Conservation (phyloP, 2,888 invertebrate species). For the Escarpia spicata region DNA sequence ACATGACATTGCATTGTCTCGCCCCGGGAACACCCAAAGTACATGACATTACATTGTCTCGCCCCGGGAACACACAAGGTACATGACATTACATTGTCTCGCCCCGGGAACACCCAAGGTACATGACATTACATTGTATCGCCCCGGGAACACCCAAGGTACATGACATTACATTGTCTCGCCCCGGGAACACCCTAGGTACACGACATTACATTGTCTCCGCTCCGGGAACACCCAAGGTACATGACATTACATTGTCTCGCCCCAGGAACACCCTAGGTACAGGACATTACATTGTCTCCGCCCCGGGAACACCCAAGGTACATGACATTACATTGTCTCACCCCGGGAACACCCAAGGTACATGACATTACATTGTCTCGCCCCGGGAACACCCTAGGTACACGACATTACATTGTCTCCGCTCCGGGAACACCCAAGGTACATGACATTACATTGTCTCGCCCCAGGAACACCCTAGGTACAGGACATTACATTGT, state of each 20-base stretch:
- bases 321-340: slow-evolving; percentile 20
- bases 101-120: slow-evolving; percentile 45
- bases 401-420: slow-evolving; percentile 45
- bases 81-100: slow-evolving; percentile 32
- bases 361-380: slow-evolving; percentile 21
- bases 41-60: neutral
- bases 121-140: slow-evolving; percentile 33
- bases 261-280: too few species aligned
- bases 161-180: slow-evolving; percentile 33
- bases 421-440: slow-evolving; percentile 47
- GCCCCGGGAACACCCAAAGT: slow-evolving; percentile 48
- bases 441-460: slow-evolving; percentile 18
- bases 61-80: slow-evolving; percentile 46
- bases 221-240: too few species aligned
- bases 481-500: slow-evolving; percentile 26
- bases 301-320: slow-evolving; percentile 46
- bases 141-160: slow-evolving; percentile 46
- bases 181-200: too few species aligned
- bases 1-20: too few species aligned
- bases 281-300: slow-evolving; percentile 30
- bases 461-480: slow-evolving; percentile 45
- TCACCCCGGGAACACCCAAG: slow-evolving; percentile 44
- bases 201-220: too few species aligned
- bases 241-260: too few species aligned
- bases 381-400: slow-evolving; percentile 53